phyloP scores from a whole-genome alignment of 1,140 invertebrate species.

The Proales similis region DNA sequence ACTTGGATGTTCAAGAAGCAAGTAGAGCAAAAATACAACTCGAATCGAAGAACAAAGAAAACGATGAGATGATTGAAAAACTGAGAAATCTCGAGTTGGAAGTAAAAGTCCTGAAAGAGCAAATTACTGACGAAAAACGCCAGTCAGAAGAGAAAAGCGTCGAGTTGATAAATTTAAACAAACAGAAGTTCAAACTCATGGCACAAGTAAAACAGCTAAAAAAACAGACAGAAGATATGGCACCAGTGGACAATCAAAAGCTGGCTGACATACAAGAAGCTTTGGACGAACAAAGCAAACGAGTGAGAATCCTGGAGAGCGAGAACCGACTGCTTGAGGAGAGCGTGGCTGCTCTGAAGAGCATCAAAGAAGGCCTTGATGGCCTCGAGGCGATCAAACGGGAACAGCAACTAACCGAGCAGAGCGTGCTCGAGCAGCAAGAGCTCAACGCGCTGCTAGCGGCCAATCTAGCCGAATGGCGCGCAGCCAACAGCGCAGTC shows the following conservation, averaged over 20 bases:
- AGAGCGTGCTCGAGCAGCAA: neutral
- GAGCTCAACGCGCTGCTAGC: neutral
- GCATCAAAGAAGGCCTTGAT: neutral
- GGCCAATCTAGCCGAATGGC: neutral
- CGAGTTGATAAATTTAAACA: slow-evolving; percentile 15
- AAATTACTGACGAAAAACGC: neutral
- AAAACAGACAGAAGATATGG: slow-evolving; percentile 14
- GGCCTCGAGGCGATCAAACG: neutral
- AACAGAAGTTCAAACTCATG: slow-evolving; percentile 29
- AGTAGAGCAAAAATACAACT: neutral
- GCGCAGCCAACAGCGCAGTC: neutral
- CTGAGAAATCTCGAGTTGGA: neutral
- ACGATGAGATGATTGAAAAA: no score
- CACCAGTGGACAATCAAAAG: neutral
- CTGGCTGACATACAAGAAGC: no score
- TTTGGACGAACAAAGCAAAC: no score
- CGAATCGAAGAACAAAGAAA: neutral
- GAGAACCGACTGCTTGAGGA: no score
- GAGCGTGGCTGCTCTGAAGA: no score
- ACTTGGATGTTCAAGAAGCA: neutral
- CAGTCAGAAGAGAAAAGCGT: slow-evolving; percentile 15
- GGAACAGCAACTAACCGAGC: neutral
- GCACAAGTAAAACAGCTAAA: slow-evolving; percentile 8
- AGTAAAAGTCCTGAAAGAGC: neutral
- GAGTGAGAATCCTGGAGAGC: no score